Percentiles rank a stretch among this genome's conserved stretches.
These are phyloP conservation scores for Hydrozoanthus gracilis DNA, from an alignment of 92 coral and sea anemone species.

Conservation along the genomic window DNA sequence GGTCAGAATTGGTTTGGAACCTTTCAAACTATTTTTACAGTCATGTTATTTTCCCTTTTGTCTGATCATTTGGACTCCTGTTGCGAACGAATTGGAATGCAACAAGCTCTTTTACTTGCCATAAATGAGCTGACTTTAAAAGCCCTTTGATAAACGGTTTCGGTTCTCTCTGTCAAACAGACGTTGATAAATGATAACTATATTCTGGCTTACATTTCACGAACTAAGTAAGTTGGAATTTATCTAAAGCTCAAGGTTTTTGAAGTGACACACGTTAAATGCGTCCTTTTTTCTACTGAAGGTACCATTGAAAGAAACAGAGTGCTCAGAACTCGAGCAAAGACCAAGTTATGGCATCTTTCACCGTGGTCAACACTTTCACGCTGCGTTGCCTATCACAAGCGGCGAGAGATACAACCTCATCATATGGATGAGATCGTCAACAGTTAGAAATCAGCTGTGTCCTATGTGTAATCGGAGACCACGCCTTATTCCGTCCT, in stretches of 20 bases:
- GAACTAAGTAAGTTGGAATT: too few relatives aligned
- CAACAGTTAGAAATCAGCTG: slow-evolving; percentile 74
- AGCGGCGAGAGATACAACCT: slow-evolving; percentile 87
- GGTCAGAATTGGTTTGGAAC: too few relatives aligned
- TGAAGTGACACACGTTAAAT: neutral
- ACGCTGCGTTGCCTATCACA: slow-evolving; percentile 89
- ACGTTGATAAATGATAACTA: too few relatives aligned
- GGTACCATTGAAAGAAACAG: slow-evolving; percentile 77
- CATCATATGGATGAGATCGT: slow-evolving; percentile 96
- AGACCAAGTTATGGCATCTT: slow-evolving; percentile 74
- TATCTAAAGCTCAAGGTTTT: neutral
- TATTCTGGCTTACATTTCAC: too few relatives aligned
- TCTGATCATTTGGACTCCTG: too few relatives aligned
- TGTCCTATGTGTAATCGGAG: slow-evolving; percentile 89
- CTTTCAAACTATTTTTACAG: too few relatives aligned
- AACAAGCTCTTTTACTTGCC: too few relatives aligned
- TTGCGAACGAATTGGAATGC: too few relatives aligned
- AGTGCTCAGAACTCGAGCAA: slow-evolving; percentile 81
- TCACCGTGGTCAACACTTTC: slow-evolving; percentile 97
- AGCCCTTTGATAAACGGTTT: too few relatives aligned
- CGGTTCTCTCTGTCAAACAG: too few relatives aligned
- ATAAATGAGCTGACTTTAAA: too few relatives aligned
- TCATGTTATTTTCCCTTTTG: too few relatives aligned
- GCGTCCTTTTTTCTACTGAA: slow-evolving; percentile 15
- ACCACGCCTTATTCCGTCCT: slow-evolving; percentile 74